phyloP scores from a whole-genome alignment of 1,140 invertebrate genomes.

The Ptiloglossa arizonensis region DNA sequence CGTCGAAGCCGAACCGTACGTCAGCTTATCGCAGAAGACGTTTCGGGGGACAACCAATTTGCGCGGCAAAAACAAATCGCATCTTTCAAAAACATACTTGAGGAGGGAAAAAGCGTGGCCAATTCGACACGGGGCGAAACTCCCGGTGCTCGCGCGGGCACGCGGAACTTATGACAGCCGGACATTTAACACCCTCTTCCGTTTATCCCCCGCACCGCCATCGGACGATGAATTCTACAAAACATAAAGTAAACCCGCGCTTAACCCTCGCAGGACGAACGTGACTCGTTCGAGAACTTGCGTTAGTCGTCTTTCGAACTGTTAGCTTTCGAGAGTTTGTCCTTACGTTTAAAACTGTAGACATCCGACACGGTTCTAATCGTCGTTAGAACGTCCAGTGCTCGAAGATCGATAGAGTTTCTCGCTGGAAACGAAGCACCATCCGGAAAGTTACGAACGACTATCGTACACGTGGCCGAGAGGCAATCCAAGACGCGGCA shows the following conservation, averaged over 20 bases:
- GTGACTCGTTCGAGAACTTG: too few relatives aligned
- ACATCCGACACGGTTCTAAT: too few relatives aligned
- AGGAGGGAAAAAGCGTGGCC: slow-evolving; percentile 50
- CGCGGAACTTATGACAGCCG: background rate
- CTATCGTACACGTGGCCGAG: too few relatives aligned
- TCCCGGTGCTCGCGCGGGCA: background rate
- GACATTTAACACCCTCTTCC: slow-evolving; percentile 38
- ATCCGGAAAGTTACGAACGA: too few relatives aligned
- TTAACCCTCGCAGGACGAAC: too few relatives aligned
- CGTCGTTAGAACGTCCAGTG: too few relatives aligned
- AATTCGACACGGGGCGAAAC: slow-evolving; percentile 45
- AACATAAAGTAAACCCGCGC: slow-evolving; percentile 59
- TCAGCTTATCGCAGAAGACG: slow-evolving; percentile 47
- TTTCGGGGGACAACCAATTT: slow-evolving; percentile 63
- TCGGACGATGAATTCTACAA: slow-evolving; percentile 55
- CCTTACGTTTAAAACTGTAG: too few relatives aligned
- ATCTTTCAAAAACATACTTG: slow-evolving; percentile 79
- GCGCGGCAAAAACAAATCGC: slow-evolving; percentile 72
- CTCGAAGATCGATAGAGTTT: too few relatives aligned
- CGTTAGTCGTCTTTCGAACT: too few relatives aligned
- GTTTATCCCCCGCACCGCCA: background rate
- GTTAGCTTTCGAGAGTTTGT: too few relatives aligned
- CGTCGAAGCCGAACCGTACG: slow-evolving; percentile 27
- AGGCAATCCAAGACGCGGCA: too few relatives aligned
- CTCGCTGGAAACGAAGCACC: too few relatives aligned